Base-by-base conservation (phyloP, 2,797 vertebrate species). In the Numenius phaeopus region DNA sequence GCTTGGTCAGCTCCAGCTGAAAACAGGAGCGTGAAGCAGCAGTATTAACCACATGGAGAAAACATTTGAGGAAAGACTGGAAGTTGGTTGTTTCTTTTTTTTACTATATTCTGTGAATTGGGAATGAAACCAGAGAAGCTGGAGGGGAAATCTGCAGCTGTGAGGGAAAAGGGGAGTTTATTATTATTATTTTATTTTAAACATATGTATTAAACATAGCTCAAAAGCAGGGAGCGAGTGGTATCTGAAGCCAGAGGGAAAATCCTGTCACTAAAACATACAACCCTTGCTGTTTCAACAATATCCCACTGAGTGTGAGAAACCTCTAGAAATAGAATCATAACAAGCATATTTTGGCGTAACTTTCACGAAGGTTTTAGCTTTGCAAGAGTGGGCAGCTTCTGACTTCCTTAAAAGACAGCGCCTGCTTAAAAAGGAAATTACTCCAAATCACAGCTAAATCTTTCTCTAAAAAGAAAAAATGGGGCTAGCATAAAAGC, bases 161-260 rank as follows among this genome's bases (percentile, higher is more conserved):
- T 73, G 85, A 97, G 80, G 75, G 59, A 55, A 90, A 90, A 85
- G 32, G 24, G 15, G 37, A 79, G 50, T 54, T 90, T 93, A 92
- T 89, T 94, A 89, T 90, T 90, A 84, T 96, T 94, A 89, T 91
- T 95, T 96, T 94, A 96, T 91, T 97, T 96, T 87, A 96, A 96
- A 83, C 81, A 81, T 61, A 88, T 89, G 73, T 88, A 91, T 96
- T 82, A 95, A 88, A 83, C 52, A 88, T 34, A 90, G 67, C 91
- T 95, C 61, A 87, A 84, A 94, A 94, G 57, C 30, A 80, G 44
- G 44, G 67, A 88, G 50, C 5, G 8, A 92, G 81, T 6, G 14
- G 64, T 90, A 89, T 92, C 70, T 59, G 76, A 87, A 78, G 93
- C 79, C 92, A 93, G 49, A 94, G 58, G 86, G 79, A 93, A 90